phyloP scores from a whole-genome alignment of 2,888 invertebrate species.

The Mythimna vitellina region DNA sequence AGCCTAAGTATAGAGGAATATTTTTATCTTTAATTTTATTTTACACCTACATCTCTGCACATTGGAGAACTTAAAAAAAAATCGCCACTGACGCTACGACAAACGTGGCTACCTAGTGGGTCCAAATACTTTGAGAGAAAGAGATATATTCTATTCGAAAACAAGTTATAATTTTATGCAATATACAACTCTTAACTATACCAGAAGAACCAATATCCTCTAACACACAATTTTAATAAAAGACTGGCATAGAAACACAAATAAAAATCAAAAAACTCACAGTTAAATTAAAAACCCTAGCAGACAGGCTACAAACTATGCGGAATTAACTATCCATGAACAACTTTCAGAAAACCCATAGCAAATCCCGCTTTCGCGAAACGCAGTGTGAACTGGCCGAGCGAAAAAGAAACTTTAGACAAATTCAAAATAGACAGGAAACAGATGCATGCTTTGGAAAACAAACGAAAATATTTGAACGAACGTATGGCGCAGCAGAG shows the following conservation, averaged over 20 bases:
- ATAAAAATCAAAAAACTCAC: constrained; percentile 16
- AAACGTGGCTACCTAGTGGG: too few relatives aligned
- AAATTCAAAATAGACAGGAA: constrained; percentile 84
- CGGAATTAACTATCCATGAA: constrained; percentile 64
- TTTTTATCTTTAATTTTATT: background rate
- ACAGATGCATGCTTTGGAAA: constrained; percentile 84
- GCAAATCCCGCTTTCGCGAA: constrained; percentile 88
- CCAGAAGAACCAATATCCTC: constrained; percentile 8
- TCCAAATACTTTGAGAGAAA: too few relatives aligned
- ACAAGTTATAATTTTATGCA: background rate
- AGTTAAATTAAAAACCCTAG: constrained; percentile 32
- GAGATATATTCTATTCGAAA: too few relatives aligned
- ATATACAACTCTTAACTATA: background rate
- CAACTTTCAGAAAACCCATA: constrained; percentile 83
- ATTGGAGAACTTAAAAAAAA: too few relatives aligned
- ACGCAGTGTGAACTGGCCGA: constrained; percentile 79
- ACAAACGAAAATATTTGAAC: constrained; percentile 83
- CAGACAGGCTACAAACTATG: constrained; percentile 46
- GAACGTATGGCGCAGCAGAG: constrained; percentile 73
- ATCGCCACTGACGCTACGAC: too few relatives aligned
- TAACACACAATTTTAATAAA: constrained; percentile 24
- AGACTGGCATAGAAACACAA: constrained; percentile 10
- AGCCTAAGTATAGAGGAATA: background rate
- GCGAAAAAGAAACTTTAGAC: constrained; percentile 73
- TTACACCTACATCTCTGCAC: too few relatives aligned